Base-by-base conservation (phyloP, 2,888 invertebrate species). In the Eristalis intricaria region DNA sequence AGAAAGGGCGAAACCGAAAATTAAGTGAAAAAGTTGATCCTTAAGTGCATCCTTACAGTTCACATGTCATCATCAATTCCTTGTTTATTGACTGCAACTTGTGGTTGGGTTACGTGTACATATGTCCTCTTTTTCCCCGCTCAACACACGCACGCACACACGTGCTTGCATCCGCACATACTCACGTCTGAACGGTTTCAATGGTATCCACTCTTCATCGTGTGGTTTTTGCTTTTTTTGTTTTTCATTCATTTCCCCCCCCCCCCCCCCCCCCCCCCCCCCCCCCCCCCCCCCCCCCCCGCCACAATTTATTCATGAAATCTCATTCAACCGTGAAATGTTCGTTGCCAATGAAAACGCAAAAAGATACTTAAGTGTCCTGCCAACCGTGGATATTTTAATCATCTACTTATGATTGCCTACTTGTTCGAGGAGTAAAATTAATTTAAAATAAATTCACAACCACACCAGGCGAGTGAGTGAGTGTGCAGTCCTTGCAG, bases 331-430 rank as follows among this genome's bases (percentile, higher is more conserved):
- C 66, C 75, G 77, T 78, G 29, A 71, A 83, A 61, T 71, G 69
- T 68, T 70, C 75, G 69, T 75, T 71, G 29, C 61, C 78, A 86
- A 75, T 83, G 56, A 26, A 86, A 84, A 76, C 11, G 40, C 15
- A 64, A 38, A 65, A 26, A 40, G 8, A 68, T 74, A 83, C 83
- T 86, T 32, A 63, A 82, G 71, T 66, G 35, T 15, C 40, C 76
- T 50, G 61, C 78, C 82, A 86, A 32, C 78, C 86, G 82, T 86
- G 75, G 43, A 79, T 56, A 79, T 86, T 86, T 83, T 86, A 86
- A 86, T 86, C 86, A 86, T 83, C 86, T 82, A 86, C 82, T 82
- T 86, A 82, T 68, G 76, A 43, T 61, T 64, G 64, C 75, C 71
- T 70, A 66, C 74, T 74, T 32, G 58, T 40, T 66, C 43, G 50